Evolutionary conservation across 1,140 invertebrate genomes (phyloP).

Genomic region (Homalodisca vitripennis): DNA sequence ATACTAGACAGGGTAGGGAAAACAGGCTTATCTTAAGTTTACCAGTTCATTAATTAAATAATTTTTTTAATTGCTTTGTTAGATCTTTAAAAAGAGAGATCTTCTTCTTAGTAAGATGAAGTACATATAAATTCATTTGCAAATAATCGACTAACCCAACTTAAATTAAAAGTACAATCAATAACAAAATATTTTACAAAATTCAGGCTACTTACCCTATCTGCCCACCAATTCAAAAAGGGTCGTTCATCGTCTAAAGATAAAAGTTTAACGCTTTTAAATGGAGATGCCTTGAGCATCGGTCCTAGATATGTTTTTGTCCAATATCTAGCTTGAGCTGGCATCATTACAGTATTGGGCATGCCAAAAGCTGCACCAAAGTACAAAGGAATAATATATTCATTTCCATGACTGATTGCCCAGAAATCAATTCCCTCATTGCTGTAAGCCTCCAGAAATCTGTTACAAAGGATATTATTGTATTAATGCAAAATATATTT

Average conservation of each 20-base stretch:
- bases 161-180: too few relatives aligned
- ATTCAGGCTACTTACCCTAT: slow-evolving; percentile 51
- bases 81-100: too few relatives aligned
- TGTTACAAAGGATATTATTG: too few relatives aligned
- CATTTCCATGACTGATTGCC: slow-evolving; percentile 65
- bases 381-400: slow-evolving; percentile 56
- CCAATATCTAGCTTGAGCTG: slow-evolving; percentile 60
- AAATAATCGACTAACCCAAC: too few relatives aligned
- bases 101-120: too few relatives aligned
- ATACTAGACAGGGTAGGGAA: too few relatives aligned
- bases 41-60: too few relatives aligned
- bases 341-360: slow-evolving; percentile 73
- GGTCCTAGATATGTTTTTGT: slow-evolving; percentile 71
- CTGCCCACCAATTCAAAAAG: slow-evolving; percentile 60
- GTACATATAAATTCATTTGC: too few relatives aligned
- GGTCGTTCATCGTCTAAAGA: slow-evolving; percentile 71
- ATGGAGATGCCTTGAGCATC: slow-evolving; percentile 56
- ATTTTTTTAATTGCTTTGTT: too few relatives aligned
- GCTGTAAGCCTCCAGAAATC: slow-evolving; percentile 12
- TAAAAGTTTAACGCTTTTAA: slow-evolving; percentile 60
- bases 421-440: slow-evolving; percentile 50
- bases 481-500: too few relatives aligned
- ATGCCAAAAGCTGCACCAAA: slow-evolving; percentile 53
- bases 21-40: too few relatives aligned
- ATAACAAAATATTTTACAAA: slow-evolving; percentile 59